Percentiles rank a stretch among this genome's conserved stretches.
phyloP scores from a whole-genome alignment of 2,888 invertebrate species.

The Stomorhina lunata region DNA sequence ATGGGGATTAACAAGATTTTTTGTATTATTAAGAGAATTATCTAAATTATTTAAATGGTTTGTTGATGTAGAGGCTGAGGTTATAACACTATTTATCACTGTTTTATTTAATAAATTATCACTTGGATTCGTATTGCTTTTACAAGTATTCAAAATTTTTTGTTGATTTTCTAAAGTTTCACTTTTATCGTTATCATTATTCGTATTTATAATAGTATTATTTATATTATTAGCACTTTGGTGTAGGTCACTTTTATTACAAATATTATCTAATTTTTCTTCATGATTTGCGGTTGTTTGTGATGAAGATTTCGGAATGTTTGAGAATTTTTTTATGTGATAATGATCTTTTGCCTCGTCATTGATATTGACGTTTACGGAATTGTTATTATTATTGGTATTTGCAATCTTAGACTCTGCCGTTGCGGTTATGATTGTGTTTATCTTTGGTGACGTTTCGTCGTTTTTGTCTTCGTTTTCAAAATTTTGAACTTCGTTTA shows the following conservation, averaged over 20 bases:
- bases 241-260: conserved; percentile 47
- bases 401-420: conserved; percentile 55
- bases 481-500: conserved; percentile 59
- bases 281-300: conserved; percentile 39
- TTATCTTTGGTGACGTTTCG: conserved; percentile 8
- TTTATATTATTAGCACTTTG: conserved; percentile 57
- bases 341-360: conserved; percentile 44
- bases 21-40: conserved; percentile 50
- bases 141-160: conserved; percentile 40
- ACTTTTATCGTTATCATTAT: conserved; percentile 54
- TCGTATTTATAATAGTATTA: conserved; percentile 15
- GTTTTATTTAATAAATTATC: conserved; percentile 57
- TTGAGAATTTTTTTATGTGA: conserved; percentile 39
- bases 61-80: conserved; percentile 19
- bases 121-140: conserved; percentile 55
- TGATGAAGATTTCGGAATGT: conserved; percentile 21
- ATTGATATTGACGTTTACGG: conserved; percentile 42
- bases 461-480: conserved; percentile 20
- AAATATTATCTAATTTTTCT: conserved; percentile 58
- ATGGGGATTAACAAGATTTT: conserved; percentile 46
- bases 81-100: conserved; percentile 63
- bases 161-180: conserved; percentile 53
- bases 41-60: conserved; percentile 62
- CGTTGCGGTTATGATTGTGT: conserved; percentile 38
- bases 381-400: conserved; percentile 51